Conservation (phyloP, 92 coral and sea anemone genomes). For the Isaurus tuberculatus region DNA sequence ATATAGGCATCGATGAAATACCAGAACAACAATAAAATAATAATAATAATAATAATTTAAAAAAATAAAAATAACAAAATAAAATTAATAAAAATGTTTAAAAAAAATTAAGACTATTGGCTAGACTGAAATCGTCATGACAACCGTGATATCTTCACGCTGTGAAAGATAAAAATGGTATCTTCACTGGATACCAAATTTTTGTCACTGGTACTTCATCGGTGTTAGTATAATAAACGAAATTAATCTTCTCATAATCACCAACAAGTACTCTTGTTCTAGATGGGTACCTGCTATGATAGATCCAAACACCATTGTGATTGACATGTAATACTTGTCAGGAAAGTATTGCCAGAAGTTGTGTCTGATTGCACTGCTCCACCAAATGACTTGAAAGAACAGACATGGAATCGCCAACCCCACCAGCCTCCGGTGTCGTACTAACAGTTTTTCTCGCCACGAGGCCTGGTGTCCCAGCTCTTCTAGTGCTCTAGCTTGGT, state of each 20-base stretch:
- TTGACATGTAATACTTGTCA: slow-evolving; percentile 74
- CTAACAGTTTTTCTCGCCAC: slow-evolving; percentile 71
- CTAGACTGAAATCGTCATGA: too few relatives aligned
- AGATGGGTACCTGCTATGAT: slow-evolving; percentile 79
- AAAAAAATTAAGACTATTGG: too few relatives aligned
- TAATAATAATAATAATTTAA: too few relatives aligned
- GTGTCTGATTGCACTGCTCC: slow-evolving; percentile 78
- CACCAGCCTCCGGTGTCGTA: slow-evolving; percentile 76
- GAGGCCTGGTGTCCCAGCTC: slow-evolving; percentile 72
- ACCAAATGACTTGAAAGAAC: slow-evolving; percentile 81
- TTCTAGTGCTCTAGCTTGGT: slow-evolving; percentile 73
- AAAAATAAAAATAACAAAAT: background rate
- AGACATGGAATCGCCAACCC: slow-evolving; percentile 78
- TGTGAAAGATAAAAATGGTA: too few relatives aligned
- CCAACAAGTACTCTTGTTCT: background rate
- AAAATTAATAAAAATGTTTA: background rate
- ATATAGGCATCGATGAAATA: too few relatives aligned
- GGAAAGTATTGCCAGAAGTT: slow-evolving; percentile 73
- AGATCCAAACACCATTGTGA: slow-evolving; percentile 91
- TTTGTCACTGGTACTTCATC: too few relatives aligned
- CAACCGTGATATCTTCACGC: too few relatives aligned
- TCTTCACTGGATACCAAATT: too few relatives aligned
- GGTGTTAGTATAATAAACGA: too few relatives aligned
- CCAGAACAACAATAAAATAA: too few relatives aligned
- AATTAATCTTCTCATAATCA: background rate